These are phyloP conservation scores for Pteromalus puparum DNA, from an alignment of 1,140 invertebrate genomes.

Conservation along the genomic window DNA sequence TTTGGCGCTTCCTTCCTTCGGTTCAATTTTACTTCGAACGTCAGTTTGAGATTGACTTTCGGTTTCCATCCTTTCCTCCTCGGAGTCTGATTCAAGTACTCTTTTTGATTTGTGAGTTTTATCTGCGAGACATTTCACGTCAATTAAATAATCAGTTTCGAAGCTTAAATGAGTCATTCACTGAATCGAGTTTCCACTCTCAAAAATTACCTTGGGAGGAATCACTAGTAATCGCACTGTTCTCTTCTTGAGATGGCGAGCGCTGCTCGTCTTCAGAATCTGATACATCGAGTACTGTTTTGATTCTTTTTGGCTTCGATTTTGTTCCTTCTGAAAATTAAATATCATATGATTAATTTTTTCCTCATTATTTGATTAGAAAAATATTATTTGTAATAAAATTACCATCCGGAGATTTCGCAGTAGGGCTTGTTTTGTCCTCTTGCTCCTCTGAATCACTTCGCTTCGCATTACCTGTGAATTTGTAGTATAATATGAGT, in stretches of 20 bases:
- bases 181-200: no score
- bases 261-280: slow-evolving; percentile 58
- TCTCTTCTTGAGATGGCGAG: slow-evolving; percentile 7
- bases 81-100: slow-evolving; percentile 46
- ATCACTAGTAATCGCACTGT: background rate
- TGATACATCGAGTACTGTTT: slow-evolving; percentile 50
- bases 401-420: slow-evolving; percentile 12
- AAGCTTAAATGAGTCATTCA: background rate
- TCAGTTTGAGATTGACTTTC: slow-evolving; percentile 9
- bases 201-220: background rate
- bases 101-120: slow-evolving; percentile 9
- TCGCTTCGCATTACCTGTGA: background rate
- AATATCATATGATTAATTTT: background rate
- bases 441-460: background rate
- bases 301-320: slow-evolving; percentile 38
- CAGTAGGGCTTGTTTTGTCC: background rate
- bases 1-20: slow-evolving; percentile 48
- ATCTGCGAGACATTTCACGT: background rate
- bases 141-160: background rate
- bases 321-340: slow-evolving; percentile 28
- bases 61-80: slow-evolving; percentile 42
- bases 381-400: background rate
- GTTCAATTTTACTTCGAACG: slow-evolving; percentile 4
- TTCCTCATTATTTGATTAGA: background rate
- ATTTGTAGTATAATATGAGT: background rate